Conservation (phyloP, 2,113 vertebrate genomes). For the Isichthys henryi region DNA sequence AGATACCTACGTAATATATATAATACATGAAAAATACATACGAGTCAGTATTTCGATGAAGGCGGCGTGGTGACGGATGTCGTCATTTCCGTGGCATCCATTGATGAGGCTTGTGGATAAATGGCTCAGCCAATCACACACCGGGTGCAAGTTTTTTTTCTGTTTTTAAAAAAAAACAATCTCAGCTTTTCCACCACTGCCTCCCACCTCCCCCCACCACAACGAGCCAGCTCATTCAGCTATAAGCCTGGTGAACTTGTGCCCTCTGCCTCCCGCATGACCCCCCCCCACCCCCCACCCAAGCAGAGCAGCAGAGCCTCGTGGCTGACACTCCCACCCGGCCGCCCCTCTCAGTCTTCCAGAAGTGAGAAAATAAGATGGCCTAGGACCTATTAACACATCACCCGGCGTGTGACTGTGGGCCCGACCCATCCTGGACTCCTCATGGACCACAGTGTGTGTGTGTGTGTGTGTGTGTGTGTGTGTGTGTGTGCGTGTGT, state of each 20-base stretch:
- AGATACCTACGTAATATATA: neutral
- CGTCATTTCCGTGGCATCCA: neutral
- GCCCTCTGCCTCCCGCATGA: constrained; percentile 68
- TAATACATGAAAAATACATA: neutral
- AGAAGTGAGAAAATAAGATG: constrained; percentile 83
- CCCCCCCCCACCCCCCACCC: constrained; percentile 60
- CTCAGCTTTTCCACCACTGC: constrained; percentile 10
- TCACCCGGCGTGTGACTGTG: constrained; percentile 66
- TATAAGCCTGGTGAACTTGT: constrained; percentile 64
- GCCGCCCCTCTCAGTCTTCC: constrained; percentile 66
- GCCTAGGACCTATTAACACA: constrained; percentile 80
- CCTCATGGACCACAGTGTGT: constrained; percentile 42
- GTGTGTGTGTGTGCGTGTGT: neutral
- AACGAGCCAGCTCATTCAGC: no score
- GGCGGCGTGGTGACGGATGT: neutral
- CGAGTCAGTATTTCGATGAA: neutral
- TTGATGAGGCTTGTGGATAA: neutral
- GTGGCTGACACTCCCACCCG: constrained; percentile 62
- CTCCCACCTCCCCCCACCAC: constrained; percentile 9
- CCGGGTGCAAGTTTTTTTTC: neutral
- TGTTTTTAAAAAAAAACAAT: neutral
- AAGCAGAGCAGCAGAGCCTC: constrained; percentile 51
- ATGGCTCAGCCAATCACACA: constrained; percentile 4
- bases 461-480: neutral
- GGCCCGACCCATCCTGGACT: constrained; percentile 40